These are phyloP conservation scores for Trissoscelio sp. DNA, from an alignment of 2,888 invertebrate species.

Conservation along the genomic window DNA sequence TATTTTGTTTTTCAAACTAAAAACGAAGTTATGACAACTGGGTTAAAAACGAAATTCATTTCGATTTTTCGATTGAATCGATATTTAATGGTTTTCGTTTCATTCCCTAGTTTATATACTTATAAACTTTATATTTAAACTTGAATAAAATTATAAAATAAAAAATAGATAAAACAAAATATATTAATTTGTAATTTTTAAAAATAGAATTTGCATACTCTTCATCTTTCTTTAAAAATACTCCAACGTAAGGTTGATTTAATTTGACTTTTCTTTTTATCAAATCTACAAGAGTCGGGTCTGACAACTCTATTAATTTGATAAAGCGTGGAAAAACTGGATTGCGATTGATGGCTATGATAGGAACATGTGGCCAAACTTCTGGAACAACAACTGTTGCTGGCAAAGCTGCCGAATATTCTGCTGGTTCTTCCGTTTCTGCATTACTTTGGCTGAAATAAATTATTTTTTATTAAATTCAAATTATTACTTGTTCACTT, in stretches of 20 bases:
- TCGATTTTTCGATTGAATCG: too few relatives aligned
- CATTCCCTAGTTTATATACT: too few relatives aligned
- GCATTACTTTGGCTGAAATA: constrained; percentile 65
- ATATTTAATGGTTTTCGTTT: too few relatives aligned
- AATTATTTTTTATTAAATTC: background rate
- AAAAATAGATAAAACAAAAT: background rate
- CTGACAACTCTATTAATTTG: constrained; percentile 97
- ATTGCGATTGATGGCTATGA: constrained; percentile 96
- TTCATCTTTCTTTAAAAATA: constrained; percentile 96
- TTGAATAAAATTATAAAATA: too few relatives aligned
- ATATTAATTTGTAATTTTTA: too few relatives aligned
- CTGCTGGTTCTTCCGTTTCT: constrained; percentile 73
- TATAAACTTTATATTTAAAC: too few relatives aligned
- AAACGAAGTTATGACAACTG: too few relatives aligned
- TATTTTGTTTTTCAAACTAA: too few relatives aligned
- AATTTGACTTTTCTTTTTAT: constrained; percentile 96
- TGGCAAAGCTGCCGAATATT: constrained; percentile 85
- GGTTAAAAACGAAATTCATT: too few relatives aligned
- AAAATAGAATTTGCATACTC: constrained; percentile 85
- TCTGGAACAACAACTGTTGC: constrained; percentile 97
- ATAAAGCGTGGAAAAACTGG: constrained; percentile 99
- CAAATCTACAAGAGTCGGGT: constrained; percentile 94
- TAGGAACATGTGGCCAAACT: constrained; percentile 97
- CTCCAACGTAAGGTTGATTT: constrained; percentile 98
- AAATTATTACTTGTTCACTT: too few relatives aligned